These are phyloP conservation scores for Chymomyza amoena DNA, from an alignment of 2,888 invertebrate genomes.

Conservation along the genomic window DNA sequence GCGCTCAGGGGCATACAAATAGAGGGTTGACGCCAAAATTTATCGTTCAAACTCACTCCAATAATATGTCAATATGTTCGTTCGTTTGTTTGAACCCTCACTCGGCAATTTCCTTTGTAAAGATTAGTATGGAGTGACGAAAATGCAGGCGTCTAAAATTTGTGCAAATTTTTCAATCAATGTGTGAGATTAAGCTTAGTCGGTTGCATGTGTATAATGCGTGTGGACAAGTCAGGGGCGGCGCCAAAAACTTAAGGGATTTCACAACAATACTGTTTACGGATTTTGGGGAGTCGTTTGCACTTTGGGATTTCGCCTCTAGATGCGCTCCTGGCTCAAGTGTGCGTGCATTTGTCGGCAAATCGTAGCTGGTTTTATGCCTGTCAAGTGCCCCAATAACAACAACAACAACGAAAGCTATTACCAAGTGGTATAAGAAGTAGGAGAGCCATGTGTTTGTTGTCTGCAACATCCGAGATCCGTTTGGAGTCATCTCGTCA, in stretches of 20 bases:
- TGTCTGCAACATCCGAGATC: constrained; percentile 10
- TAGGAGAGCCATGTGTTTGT: background rate
- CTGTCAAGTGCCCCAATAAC: constrained; percentile 27
- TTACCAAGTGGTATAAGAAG: background rate
- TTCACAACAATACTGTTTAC: too few relatives aligned
- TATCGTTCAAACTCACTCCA: too few relatives aligned
- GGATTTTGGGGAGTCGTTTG: too few relatives aligned
- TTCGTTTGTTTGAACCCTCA: background rate
- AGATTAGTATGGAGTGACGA: background rate
- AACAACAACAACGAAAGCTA: constrained; percentile 11
- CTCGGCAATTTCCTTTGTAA: background rate
- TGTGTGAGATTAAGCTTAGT: constrained; percentile 15
- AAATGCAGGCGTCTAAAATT: constrained; percentile 32
- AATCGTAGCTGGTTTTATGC: constrained; percentile 34
- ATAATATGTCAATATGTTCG: too few relatives aligned
- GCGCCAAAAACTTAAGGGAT: too few relatives aligned
- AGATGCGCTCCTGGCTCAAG: too few relatives aligned
- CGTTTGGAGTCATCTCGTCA: constrained; percentile 6
- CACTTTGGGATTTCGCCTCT: too few relatives aligned
- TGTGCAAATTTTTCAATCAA: constrained; percentile 67
- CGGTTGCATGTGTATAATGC: background rate
- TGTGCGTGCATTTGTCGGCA: constrained; percentile 22
- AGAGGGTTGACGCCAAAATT: too few relatives aligned
- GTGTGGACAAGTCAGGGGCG: background rate
- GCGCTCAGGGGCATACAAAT: background rate